Evolutionary conservation across 2,888 invertebrate genomes (phyloP).

Genomic region (Seladonia tumulorum): DNA sequence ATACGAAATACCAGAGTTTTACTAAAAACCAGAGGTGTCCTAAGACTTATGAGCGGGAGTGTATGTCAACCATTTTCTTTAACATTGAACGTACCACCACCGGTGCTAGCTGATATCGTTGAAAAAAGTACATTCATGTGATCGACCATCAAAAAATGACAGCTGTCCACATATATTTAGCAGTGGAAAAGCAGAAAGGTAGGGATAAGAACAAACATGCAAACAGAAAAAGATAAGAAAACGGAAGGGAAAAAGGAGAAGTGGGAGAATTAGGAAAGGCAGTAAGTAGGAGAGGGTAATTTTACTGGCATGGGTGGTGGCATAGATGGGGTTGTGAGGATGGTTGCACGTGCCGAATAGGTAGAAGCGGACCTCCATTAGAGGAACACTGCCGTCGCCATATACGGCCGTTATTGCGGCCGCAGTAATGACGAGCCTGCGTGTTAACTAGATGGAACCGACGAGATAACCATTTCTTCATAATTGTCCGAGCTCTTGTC

Average conservation of each 20-base stretch:
- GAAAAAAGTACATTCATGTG: no score
- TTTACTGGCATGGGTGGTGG: constrained; percentile 63
- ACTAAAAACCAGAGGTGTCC: no score
- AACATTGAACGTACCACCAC: no score
- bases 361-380: constrained; percentile 76
- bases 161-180: no score
- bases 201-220: neutral
- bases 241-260: constrained; percentile 4
- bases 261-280: constrained; percentile 14
- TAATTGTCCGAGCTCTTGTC: constrained; percentile 32
- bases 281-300: constrained; percentile 37
- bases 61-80: no score
- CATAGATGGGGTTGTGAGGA: constrained; percentile 69
- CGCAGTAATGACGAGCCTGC: constrained; percentile 72
- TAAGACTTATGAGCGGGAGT: no score
- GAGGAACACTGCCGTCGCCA: constrained; percentile 69
- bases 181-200: neutral
- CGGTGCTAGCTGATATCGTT: no score
- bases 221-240: neutral
- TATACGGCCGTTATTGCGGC: constrained; percentile 70
- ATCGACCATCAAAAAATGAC: no score
- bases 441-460: constrained; percentile 62
- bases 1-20: no score
- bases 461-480: constrained; percentile 49
- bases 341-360: constrained; percentile 69